phyloP scores from a whole-genome alignment of 2,888 invertebrate species.

The Pseudoips prasinana region DNA sequence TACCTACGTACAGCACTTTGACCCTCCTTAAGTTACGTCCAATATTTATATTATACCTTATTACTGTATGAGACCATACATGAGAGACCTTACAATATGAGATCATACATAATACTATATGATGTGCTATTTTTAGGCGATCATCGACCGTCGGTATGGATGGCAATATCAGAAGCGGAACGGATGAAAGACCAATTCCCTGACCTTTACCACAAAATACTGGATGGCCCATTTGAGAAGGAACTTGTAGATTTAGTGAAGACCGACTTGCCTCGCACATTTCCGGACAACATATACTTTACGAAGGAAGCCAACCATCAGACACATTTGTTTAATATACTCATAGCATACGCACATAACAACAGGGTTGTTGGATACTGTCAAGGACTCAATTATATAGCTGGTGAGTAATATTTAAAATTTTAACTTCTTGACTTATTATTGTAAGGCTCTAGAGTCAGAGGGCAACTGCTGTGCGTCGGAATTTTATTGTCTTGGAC shows the following conservation, averaged over 20 bases:
- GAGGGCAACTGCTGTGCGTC: too few relatives aligned
- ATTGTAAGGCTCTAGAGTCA: too few relatives aligned
- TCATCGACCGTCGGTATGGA: conserved; percentile 89
- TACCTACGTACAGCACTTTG: too few relatives aligned
- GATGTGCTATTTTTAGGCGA: conserved; percentile 56
- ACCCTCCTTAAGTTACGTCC: too few relatives aligned
- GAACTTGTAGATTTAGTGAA: conserved; percentile 90
- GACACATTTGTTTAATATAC: conserved; percentile 90
- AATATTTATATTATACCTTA: too few relatives aligned
- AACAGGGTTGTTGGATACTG: conserved; percentile 95
- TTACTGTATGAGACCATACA: too few relatives aligned
- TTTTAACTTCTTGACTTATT: neutral
- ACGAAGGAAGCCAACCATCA: conserved; percentile 88
- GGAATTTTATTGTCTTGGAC: too few relatives aligned
- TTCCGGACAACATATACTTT: conserved; percentile 97
- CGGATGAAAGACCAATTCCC: conserved; percentile 83
- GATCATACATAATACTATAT: too few relatives aligned
- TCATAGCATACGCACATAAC: conserved; percentile 94
- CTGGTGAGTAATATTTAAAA: conserved; percentile 68
- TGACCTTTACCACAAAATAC: conserved; percentile 86
- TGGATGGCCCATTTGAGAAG: conserved; percentile 86
- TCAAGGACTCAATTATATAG: conserved; percentile 97
- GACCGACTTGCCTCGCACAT: conserved; percentile 95
- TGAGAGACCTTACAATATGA: too few relatives aligned
- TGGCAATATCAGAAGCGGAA: conserved; percentile 92